Conservation (phyloP, 1,140 invertebrate species). For the Drosophila watanabei region DNA sequence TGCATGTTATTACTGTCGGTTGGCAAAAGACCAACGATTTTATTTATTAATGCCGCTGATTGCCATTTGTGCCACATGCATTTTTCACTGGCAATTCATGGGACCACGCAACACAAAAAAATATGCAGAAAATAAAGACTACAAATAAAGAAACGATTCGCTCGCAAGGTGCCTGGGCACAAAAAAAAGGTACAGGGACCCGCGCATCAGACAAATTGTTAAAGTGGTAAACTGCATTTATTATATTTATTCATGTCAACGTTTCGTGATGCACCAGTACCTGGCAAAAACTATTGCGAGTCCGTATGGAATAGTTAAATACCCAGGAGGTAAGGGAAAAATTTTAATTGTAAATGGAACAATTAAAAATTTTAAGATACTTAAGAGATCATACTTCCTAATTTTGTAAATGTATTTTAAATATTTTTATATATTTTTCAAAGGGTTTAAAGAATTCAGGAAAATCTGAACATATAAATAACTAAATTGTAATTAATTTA, state of each 20-base stretch:
- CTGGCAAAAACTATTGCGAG: background rate
- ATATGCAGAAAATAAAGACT: constrained; percentile 13
- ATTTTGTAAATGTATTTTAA: background rate
- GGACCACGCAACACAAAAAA: constrained; percentile 3
- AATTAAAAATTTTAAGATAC: background rate
- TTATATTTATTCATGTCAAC: constrained; percentile 65
- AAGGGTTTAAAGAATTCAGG: background rate
- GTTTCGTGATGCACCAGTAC: constrained; percentile 26
- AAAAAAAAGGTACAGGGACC: constrained; percentile 28
- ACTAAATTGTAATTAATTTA: background rate
- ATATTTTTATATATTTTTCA: background rate
- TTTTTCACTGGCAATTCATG: constrained; percentile 35
- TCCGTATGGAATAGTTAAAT: background rate
- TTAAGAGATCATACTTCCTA: background rate
- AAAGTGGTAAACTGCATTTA: constrained; percentile 67
- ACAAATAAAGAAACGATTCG: constrained; percentile 11
- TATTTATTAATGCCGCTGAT: constrained; percentile 73
- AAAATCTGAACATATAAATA: background rate
- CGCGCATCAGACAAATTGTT: constrained; percentile 57
- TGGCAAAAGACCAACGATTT: constrained; percentile 69
- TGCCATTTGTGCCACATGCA: constrained; percentile 61
- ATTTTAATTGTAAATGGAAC: no score
- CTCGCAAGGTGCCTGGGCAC: background rate
- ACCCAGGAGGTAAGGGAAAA: background rate
- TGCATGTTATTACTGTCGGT: constrained; percentile 58